Evolutionary conservation across 2,888 invertebrate species (phyloP).

Genomic region (Zygothrica quintamaculata): DNA sequence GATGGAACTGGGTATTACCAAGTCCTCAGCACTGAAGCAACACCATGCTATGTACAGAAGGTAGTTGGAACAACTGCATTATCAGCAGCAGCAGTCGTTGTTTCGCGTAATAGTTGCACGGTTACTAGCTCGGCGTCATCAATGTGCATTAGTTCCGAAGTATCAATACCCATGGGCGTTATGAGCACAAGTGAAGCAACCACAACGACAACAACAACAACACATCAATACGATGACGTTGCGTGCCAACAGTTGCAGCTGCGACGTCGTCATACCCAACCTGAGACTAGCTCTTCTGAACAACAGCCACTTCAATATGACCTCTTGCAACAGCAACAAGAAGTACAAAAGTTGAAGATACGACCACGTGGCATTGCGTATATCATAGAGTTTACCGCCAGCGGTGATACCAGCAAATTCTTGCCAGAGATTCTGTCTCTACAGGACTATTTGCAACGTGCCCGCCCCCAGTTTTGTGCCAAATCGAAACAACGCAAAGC

Average conservation of each 20-base stretch:
- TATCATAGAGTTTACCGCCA: constrained; percentile 73
- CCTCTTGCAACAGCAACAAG: not conserved
- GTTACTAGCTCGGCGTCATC: constrained; percentile 65
- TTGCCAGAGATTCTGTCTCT: constrained; percentile 83
- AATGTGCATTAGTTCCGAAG: constrained; percentile 82
- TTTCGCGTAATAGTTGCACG: constrained; percentile 16
- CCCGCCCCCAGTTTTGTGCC: constrained; percentile 89
- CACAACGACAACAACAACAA: constrained; percentile 81
- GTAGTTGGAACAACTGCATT: not conserved
- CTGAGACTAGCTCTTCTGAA: not conserved
- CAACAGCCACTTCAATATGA: not conserved
- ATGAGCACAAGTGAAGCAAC: constrained; percentile 72
- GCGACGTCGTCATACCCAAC: constrained; percentile 21
- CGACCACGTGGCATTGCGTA: constrained; percentile 82
- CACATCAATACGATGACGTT: constrained; percentile 84
- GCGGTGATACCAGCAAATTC: constrained; percentile 18
- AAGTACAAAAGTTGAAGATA: constrained; percentile 66
- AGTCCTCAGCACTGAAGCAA: constrained; percentile 44
- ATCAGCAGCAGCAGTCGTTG: not conserved
- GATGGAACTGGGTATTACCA: constrained; percentile 61
- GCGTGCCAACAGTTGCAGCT: constrained; percentile 50
- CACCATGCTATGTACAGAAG: constrained; percentile 25
- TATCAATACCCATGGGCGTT: constrained; percentile 82
- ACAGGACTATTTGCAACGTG: constrained; percentile 89
- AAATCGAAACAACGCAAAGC: constrained; percentile 84